phyloP scores from a whole-genome alignment of 2,113 vertebrate species.

The Nesoenas mayeri region DNA sequence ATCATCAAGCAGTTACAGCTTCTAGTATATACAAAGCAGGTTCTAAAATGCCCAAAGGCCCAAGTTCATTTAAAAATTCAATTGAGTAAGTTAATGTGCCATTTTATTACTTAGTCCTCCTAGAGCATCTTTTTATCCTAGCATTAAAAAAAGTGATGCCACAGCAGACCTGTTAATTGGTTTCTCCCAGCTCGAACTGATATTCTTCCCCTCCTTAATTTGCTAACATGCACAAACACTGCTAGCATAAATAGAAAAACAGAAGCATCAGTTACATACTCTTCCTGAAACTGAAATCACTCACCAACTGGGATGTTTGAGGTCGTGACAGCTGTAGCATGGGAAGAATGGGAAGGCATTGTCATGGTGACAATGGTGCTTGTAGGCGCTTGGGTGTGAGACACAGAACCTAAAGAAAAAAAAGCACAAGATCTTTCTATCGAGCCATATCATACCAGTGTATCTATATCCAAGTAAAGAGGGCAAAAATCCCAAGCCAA shows the following conservation, averaged over 20 bases:
- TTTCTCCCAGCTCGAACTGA: background rate
- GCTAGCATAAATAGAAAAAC: background rate
- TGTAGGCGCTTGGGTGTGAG: conserved; percentile 91
- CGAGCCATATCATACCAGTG: background rate
- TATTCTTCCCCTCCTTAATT: background rate
- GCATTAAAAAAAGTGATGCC: background rate
- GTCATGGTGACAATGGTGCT: conserved; percentile 96
- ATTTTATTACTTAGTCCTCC: background rate
- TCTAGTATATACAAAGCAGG: background rate
- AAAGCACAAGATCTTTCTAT: background rate
- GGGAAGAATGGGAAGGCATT: conserved; percentile 96
- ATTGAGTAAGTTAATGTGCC: background rate
- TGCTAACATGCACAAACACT: background rate
- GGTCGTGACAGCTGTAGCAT: conserved; percentile 93
- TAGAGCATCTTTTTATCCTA: background rate
- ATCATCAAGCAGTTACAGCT: background rate
- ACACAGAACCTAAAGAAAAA: conserved; percentile 80
- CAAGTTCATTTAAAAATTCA: background rate
- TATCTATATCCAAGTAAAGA: background rate
- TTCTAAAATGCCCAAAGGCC: background rate
- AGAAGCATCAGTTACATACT: background rate
- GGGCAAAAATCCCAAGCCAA: background rate
- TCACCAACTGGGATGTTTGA: conserved; percentile 97
- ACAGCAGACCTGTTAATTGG: background rate
- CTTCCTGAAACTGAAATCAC: conserved; percentile 47